These are phyloP conservation scores for Nerophis ophidion DNA, from an alignment of 2,113 vertebrate species.

Conservation along the genomic window DNA sequence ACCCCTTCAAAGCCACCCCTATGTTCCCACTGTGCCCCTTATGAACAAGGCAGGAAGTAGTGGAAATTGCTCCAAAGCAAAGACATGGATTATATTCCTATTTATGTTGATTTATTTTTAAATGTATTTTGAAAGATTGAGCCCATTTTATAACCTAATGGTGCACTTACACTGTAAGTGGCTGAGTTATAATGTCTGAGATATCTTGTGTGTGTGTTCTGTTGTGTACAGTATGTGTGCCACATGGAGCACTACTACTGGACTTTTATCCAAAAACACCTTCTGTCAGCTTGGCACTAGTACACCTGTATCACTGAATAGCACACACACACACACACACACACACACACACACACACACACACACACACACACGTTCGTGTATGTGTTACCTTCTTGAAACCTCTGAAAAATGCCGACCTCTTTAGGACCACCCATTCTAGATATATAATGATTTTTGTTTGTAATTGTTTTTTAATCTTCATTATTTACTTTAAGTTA, in stretches of 20 bases:
- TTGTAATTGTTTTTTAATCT: too few species aligned
- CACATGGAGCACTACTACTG: slow-evolving; percentile 39
- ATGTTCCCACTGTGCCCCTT: slow-evolving; percentile 13
- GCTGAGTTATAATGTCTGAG: neutral
- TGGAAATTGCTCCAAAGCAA: neutral
- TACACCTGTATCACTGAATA: slow-evolving; percentile 21
- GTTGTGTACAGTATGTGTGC: neutral
- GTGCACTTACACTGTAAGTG: neutral
- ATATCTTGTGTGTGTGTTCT: neutral
- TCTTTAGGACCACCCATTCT: too few species aligned
- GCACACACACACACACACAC: slow-evolving; percentile 7
- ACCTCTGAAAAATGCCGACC: too few species aligned
- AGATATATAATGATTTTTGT: too few species aligned
- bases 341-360: neutral
- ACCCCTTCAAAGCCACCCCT: slow-evolving; percentile 43
- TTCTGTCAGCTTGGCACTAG: slow-evolving; percentile 48
- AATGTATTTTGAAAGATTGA: too few species aligned
- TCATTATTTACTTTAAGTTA: too few species aligned
- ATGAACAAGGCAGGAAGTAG: slow-evolving; percentile 33
- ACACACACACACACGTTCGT: too few species aligned
- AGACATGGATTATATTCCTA: too few species aligned
- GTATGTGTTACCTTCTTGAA: too few species aligned
- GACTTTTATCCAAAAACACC: slow-evolving; percentile 38
- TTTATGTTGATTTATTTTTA: too few species aligned
- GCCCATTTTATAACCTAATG: neutral